Evolutionary conservation across 2,113 vertebrate genomes (phyloP).

Genomic region (Lagopus leucura): DNA sequence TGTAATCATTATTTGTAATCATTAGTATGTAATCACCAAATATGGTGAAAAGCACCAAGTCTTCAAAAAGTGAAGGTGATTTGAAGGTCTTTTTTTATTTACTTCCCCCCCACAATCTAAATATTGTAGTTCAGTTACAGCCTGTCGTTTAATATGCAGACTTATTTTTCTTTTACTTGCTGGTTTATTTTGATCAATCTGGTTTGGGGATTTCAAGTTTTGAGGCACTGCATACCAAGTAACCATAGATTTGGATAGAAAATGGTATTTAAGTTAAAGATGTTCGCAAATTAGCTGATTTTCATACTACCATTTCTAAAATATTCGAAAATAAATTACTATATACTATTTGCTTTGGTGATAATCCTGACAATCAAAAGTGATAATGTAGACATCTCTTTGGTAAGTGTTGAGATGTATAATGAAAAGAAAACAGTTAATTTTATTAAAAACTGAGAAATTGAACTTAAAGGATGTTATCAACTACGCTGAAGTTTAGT

Average conservation of each 20-base stretch:
- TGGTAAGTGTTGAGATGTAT: background rate
- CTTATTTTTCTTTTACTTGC: background rate
- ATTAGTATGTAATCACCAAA: too few species aligned
- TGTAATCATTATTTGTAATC: background rate
- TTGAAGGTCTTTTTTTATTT: background rate
- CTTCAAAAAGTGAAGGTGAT: background rate
- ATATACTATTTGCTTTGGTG: background rate
- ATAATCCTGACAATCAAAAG: background rate
- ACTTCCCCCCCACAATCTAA: background rate
- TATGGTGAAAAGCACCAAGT: background rate
- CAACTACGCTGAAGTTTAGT: background rate
- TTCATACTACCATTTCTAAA: background rate
- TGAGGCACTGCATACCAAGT: background rate
- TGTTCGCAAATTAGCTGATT: background rate
- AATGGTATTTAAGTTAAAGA: background rate
- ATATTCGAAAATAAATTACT: background rate
- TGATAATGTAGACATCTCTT: background rate
- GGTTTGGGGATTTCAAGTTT: background rate
- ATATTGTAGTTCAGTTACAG: background rate
- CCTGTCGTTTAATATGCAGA: background rate
- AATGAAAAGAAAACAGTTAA: background rate
- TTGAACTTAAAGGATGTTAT: accelerated
- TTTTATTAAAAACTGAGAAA: background rate
- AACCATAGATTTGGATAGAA: background rate
- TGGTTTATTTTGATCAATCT: background rate